These are phyloP conservation scores for Leptoclinus maculatus DNA, from an alignment of 2,797 vertebrate species.

Conservation along the genomic window DNA sequence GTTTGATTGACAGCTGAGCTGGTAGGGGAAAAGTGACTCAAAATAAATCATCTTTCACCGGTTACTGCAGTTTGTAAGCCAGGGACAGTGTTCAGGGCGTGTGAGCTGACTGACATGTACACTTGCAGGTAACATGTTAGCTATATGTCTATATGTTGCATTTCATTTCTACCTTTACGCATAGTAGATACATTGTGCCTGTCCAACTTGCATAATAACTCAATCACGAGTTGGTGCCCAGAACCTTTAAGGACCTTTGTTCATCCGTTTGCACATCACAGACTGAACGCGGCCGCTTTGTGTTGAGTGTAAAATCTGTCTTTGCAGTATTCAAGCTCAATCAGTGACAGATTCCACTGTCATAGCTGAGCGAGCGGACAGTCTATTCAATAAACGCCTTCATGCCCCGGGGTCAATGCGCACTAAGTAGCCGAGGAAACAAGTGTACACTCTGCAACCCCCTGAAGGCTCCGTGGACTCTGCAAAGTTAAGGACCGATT, in stretches of 20 bases:
- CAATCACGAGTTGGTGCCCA: neutral
- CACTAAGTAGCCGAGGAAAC: constrained; percentile 61
- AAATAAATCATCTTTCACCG: constrained; percentile 36
- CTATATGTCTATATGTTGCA: neutral
- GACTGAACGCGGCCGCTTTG: constrained; percentile 15
- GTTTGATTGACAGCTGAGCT: constrained; percentile 53
- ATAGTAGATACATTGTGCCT: neutral
- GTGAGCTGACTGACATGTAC: constrained; percentile 5
- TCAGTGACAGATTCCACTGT: constrained; percentile 45
- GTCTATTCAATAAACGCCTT: constrained; percentile 53
- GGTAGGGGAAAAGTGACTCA: constrained; percentile 17
- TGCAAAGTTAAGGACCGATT: constrained; percentile 24
- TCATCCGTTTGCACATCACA: constrained; percentile 2
- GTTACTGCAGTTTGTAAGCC: constrained; percentile 18
- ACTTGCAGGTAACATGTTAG: neutral
- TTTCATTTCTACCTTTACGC: constrained; percentile 5
- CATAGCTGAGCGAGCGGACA: constrained; percentile 46
- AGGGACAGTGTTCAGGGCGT: constrained; percentile 9
- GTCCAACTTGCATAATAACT: neutral
- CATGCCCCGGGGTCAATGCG: constrained; percentile 39
- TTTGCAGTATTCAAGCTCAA: constrained; percentile 41
- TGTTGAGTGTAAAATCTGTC: constrained; percentile 46
- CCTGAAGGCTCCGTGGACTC: constrained; percentile 25
- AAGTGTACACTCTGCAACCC: constrained; percentile 32
- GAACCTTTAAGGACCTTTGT: neutral